These are phyloP conservation scores for Platichthys flesus DNA, from an alignment of 2,113 vertebrate genomes.

Conservation along the genomic window DNA sequence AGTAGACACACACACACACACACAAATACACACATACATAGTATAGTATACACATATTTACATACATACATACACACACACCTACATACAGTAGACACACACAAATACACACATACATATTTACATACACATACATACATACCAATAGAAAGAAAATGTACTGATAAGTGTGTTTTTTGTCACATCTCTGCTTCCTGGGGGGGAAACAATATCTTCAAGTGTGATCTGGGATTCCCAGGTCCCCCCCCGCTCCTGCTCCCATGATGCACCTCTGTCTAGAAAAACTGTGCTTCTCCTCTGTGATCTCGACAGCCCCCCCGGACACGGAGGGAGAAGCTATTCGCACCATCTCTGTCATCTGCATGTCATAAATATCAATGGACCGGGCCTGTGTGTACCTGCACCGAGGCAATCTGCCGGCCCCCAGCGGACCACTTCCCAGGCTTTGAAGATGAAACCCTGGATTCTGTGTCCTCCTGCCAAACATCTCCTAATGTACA, in stretches of 20 bases:
- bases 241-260: slow-evolving; percentile 26
- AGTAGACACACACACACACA: not conserved
- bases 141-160: too few relatives aligned
- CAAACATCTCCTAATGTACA: slow-evolving; percentile 50
- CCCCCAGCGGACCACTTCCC: slow-evolving; percentile 46
- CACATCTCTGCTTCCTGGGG: not conserved
- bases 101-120: too few relatives aligned
- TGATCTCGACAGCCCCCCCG: slow-evolving; percentile 43
- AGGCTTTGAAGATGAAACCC: slow-evolving; percentile 53
- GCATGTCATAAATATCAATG: slow-evolving; percentile 74
- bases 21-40: too few relatives aligned
- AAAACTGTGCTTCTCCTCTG: slow-evolving; percentile 45
- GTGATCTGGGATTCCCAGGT: slow-evolving; percentile 30
- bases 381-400: slow-evolving; percentile 23
- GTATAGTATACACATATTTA: too few relatives aligned
- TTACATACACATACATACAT: too few relatives aligned
- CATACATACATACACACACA: not conserved
- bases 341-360: slow-evolving; percentile 63
- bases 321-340: slow-evolving; percentile 34
- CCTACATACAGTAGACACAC: not conserved
- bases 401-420: slow-evolving; percentile 19
- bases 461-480: slow-evolving; percentile 16
- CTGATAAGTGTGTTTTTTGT: not conserved
- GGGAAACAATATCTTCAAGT: slow-evolving; percentile 1
- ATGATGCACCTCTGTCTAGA: slow-evolving; percentile 44